A percentile compares a stretch with the other conserved stretches of the same genome.
These are phyloP conservation scores for Lycaena phlaeas DNA, from an alignment of 2,888 invertebrate genomes.

Conservation along the genomic window DNA sequence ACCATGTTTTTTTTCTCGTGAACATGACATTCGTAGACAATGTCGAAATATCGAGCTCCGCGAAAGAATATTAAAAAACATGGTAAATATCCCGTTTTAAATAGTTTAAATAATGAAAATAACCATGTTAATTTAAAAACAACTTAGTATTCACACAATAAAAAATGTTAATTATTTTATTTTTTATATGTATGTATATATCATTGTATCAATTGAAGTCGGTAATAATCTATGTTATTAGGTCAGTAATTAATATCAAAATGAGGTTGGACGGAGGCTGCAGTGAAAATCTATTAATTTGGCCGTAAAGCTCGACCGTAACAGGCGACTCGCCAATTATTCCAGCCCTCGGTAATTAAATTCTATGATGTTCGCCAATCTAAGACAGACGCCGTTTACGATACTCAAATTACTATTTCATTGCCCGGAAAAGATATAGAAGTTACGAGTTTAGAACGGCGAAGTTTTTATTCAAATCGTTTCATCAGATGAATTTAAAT, in stretches of 20 bases:
- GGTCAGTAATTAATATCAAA: conserved; percentile 54
- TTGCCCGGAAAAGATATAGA: conserved; percentile 48
- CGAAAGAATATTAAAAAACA: no score
- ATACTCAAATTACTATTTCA: conserved; percentile 61
- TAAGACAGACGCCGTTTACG: conserved; percentile 63
- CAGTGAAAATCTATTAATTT: conserved; percentile 65
- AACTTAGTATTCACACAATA: no score
- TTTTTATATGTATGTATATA: no score
- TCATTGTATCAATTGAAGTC: no score
- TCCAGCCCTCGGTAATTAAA: conserved; percentile 63
- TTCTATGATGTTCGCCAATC: conserved; percentile 63
- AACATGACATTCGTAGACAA: no score
- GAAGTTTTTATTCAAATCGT: no score
- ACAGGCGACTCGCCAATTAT: conserved; percentile 64
- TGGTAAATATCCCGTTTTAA: no score
- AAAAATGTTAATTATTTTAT: no score
- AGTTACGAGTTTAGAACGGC: conserved; percentile 19
- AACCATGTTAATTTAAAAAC: no score
- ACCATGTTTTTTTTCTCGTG: no score
- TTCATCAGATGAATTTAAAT: neutral
- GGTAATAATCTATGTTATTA: conserved; percentile 37
- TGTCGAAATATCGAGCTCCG: no score
- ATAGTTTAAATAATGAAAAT: no score
- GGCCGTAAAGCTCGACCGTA: conserved; percentile 55
- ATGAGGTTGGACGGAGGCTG: conserved; percentile 41